Conservation (phyloP, 1,140 invertebrate species). For the Drosophila sproati region DNA sequence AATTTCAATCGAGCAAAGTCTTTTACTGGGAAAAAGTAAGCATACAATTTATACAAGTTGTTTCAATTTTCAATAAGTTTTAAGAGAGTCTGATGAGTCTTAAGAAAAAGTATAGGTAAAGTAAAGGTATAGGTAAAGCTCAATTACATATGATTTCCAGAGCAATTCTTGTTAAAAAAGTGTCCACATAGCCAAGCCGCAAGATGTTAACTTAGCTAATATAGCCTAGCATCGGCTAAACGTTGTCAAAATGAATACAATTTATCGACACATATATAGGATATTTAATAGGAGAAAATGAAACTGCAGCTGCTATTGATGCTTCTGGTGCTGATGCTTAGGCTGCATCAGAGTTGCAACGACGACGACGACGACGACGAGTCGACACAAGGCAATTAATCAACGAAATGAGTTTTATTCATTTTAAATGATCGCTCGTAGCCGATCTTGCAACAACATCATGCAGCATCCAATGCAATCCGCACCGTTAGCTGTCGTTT, state of each 20-base stretch:
- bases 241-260: slow-evolving; percentile 39
- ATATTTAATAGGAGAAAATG: slow-evolving; percentile 76
- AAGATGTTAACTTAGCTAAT: background rate
- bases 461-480: slow-evolving; percentile 14
- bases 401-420: slow-evolving; percentile 82
- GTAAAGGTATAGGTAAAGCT: too few relatives aligned
- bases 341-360: slow-evolving; percentile 32
- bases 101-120: too few relatives aligned
- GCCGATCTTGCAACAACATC: background rate
- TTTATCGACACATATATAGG: slow-evolving; percentile 60
- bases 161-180: background rate
- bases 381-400: slow-evolving; percentile 68
- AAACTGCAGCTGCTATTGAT: slow-evolving; percentile 42
- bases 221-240: background rate
- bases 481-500: slow-evolving; percentile 70
- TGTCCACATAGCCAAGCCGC: background rate
- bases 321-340: slow-evolving; percentile 7
- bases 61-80: too few relatives aligned
- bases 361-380: slow-evolving; percentile 2
- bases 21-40: background rate
- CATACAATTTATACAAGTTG: too few relatives aligned
- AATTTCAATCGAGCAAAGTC: background rate
- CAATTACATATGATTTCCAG: too few relatives aligned
- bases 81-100: too few relatives aligned
- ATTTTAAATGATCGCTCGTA: slow-evolving; percentile 75